Percentiles rank a stretch among this genome's conserved stretches.
phyloP scores from a whole-genome alignment of 92 coral and sea anemone genomes.

The Porites cylindrica region DNA sequence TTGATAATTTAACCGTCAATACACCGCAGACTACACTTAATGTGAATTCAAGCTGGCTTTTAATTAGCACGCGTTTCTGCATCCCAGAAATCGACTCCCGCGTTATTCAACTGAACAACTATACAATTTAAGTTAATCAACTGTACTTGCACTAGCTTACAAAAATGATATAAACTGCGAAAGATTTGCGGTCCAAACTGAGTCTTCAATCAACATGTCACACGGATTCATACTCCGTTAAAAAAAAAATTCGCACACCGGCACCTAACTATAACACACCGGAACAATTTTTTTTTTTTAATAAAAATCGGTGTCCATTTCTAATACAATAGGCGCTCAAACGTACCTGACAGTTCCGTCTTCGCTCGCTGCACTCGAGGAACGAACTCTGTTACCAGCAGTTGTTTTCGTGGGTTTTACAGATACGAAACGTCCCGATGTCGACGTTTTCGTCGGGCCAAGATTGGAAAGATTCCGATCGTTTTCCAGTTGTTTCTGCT shows the following conservation, averaged over 20 bases:
- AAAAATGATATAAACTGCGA: slow-evolving; percentile 1
- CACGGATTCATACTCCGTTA: background rate
- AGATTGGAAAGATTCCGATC: slow-evolving; percentile 80
- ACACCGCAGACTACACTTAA: background rate
- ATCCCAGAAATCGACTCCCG: background rate
- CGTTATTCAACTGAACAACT: slow-evolving; percentile 32
- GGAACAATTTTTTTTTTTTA: too few species aligned
- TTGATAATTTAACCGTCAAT: slow-evolving; percentile 5
- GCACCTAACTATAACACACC: background rate
- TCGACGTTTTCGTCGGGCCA: slow-evolving; percentile 60
- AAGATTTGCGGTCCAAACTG: background rate
- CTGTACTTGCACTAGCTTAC: background rate
- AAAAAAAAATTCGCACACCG: background rate
- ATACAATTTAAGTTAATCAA: slow-evolving; percentile 15
- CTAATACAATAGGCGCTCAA: background rate
- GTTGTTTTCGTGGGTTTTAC: slow-evolving; percentile 35
- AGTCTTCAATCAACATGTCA: background rate
- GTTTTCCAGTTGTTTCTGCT: slow-evolving; percentile 95
- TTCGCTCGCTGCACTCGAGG: slow-evolving; percentile 84
- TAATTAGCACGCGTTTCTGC: slow-evolving; percentile 10
- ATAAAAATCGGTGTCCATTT: background rate
- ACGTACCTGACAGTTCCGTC: slow-evolving; percentile 73
- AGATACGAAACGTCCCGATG: slow-evolving; percentile 35
- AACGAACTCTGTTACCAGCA: slow-evolving; percentile 47
- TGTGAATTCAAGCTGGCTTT: background rate